Conservation (phyloP, 2,888 invertebrate species). For the Pammene fasciana region DNA sequence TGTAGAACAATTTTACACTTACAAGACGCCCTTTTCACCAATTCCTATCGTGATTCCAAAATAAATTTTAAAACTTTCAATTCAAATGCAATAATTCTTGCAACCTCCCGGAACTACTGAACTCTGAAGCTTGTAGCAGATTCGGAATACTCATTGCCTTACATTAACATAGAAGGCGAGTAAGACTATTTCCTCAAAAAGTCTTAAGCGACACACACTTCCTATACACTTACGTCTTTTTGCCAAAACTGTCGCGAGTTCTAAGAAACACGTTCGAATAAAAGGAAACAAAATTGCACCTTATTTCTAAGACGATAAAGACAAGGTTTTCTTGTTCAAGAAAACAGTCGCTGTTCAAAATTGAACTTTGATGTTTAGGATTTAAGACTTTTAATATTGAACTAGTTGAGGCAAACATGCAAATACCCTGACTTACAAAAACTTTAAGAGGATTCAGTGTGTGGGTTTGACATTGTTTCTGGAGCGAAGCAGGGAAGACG, state of each 20-base stretch:
- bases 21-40: neutral
- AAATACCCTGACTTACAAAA: conserved; percentile 37
- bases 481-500: neutral
- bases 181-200: neutral
- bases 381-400: neutral
- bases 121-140: conserved; percentile 34
- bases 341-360: conserved; percentile 2
- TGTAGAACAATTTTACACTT: neutral
- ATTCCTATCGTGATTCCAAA: neutral
- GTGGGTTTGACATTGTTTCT: conserved; percentile 34
- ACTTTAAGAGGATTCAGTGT: conserved; percentile 38
- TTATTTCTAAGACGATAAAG: conserved; percentile 2
- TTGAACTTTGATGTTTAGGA: neutral
- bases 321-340: conserved; percentile 9
- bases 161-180: conserved; percentile 38
- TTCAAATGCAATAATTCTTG: conserved; percentile 28
- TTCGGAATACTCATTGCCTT: conserved; percentile 34
- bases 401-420: conserved; percentile 25
- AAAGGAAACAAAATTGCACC: conserved; percentile 11
- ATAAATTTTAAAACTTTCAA: conserved; percentile 22
- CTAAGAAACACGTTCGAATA: conserved; percentile 11
- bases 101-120: conserved; percentile 31
- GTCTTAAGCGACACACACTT: neutral
- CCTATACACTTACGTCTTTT: neutral
- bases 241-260: neutral